Percentiles rank a stretch among this genome's conserved stretches.
Evolutionary conservation across 2,888 invertebrate species (phyloP).

Genomic region (Cheilosia urbana): DNA sequence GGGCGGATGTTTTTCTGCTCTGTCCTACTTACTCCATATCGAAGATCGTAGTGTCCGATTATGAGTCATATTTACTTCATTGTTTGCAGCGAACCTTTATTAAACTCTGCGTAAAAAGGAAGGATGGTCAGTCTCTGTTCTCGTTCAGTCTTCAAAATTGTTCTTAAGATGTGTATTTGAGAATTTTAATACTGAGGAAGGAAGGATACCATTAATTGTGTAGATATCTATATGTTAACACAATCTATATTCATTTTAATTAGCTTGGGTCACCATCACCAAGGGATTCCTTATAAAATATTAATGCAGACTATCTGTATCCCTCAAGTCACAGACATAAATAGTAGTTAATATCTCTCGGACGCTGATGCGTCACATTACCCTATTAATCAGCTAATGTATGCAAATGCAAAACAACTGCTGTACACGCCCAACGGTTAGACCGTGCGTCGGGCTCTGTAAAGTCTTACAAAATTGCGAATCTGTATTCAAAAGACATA

Average conservation of each 20-base stretch:
- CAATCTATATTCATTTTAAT: not conserved
- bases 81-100: not conserved
- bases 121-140: no score
- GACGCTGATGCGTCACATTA: not conserved
- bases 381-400: not conserved
- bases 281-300: not conserved
- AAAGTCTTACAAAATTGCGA: not conserved
- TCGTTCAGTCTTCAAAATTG: no score
- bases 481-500: not conserved
- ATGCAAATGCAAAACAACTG: not conserved
- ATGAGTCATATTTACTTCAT: conserved; percentile 34
- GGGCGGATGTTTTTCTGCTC: conserved; percentile 3
- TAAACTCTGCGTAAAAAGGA: not conserved
- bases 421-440: not conserved
- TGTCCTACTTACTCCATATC: conserved; percentile 17
- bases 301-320: not conserved
- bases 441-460: not conserved
- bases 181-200: no score
- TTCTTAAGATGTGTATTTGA: no score
- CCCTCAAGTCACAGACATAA: not conserved
- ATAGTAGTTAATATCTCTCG: not conserved
- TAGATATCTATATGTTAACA: no score
- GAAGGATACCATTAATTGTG: no score
- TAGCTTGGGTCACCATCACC: not conserved
- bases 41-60: not conserved